These are phyloP conservation scores for Batillaria attramentaria DNA, from an alignment of 1,140 invertebrate genomes.

Conservation along the genomic window DNA sequence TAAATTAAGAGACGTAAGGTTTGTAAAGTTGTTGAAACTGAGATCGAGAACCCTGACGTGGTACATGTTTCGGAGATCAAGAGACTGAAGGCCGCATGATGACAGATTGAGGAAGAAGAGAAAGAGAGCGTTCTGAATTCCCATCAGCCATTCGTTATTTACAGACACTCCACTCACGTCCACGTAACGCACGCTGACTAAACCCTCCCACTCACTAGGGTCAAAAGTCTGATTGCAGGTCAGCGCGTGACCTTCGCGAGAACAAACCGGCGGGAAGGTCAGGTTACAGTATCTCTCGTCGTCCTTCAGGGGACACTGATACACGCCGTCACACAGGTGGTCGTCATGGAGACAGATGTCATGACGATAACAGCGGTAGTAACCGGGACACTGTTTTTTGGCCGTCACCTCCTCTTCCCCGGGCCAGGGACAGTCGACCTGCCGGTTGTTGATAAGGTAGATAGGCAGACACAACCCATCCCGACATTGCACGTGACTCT, in stretches of 20 bases:
- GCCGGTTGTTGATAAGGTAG: conserved; percentile 28
- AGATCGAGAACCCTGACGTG: conserved; percentile 23
- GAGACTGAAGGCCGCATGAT: neutral
- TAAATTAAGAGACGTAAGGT: conserved; percentile 25
- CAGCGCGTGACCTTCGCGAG: conserved; percentile 21
- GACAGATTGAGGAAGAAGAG: conserved; percentile 33
- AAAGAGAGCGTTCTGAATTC: neutral
- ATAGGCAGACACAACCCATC: conserved; percentile 25
- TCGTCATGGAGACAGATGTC: conserved; percentile 28
- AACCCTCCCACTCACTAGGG: too few species aligned
- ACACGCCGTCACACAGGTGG: conserved; percentile 24
- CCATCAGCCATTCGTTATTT: neutral
- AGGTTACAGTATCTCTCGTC: conserved; percentile 32
- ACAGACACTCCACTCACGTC: conserved; percentile 9
- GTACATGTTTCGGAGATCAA: neutral
- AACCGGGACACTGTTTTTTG: neutral
- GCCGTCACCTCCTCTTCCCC: conserved; percentile 10
- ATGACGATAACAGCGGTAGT: conserved; percentile 25
- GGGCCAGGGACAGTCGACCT: conserved; percentile 28
- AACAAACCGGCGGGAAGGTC: conserved; percentile 21
- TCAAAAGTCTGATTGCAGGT: conserved; percentile 15
- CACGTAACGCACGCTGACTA: conserved; percentile 7
- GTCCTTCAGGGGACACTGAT: conserved; percentile 35
- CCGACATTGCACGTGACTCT: conserved; percentile 11
- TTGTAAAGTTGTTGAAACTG: conserved; percentile 19